Evolutionary conservation across 2,113 vertebrate genomes (phyloP).

Genomic region (Pteropus alecto): DNA sequence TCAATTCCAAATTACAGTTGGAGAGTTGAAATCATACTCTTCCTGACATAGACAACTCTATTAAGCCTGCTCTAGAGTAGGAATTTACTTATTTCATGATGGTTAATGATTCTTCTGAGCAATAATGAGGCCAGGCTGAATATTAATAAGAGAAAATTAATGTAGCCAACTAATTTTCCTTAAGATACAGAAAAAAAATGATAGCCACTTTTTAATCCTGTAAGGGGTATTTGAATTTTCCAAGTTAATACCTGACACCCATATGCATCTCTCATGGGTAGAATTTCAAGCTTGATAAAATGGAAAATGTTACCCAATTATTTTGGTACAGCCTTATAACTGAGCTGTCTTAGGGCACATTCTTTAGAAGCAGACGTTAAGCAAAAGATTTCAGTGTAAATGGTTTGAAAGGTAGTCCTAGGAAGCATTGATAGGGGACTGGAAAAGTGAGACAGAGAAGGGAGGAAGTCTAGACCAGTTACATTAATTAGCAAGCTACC

Average conservation of each 20-base stretch:
- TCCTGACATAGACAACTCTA: not conserved
- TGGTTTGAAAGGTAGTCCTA: not conserved
- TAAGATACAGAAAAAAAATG: not conserved
- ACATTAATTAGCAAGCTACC: not conserved
- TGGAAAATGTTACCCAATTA: not conserved
- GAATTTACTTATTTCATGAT: not conserved
- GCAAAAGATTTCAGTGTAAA: not conserved
- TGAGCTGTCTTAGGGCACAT: not conserved
- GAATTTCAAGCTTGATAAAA: not conserved
- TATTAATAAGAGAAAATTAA: constrained; percentile 2
- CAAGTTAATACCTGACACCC: not conserved
- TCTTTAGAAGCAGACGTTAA: not conserved
- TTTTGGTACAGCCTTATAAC: not conserved
- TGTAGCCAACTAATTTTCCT: not conserved
- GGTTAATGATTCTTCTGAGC: constrained; percentile 26
- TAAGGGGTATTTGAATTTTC: not conserved
- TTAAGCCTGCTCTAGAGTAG: not conserved
- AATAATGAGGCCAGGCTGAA: not conserved
- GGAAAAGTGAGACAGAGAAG: not conserved
- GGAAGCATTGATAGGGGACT: not conserved
- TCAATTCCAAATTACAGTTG: not conserved
- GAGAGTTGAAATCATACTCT: not conserved
- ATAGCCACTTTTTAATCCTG: not conserved
- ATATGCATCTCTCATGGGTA: not conserved
- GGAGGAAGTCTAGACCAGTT: not conserved